Percentiles rank a stretch among this genome's conserved stretches.
These are phyloP conservation scores for Virgularia gustaviana DNA, from an alignment of 92 coral and sea anemone genomes.

Conservation along the genomic window DNA sequence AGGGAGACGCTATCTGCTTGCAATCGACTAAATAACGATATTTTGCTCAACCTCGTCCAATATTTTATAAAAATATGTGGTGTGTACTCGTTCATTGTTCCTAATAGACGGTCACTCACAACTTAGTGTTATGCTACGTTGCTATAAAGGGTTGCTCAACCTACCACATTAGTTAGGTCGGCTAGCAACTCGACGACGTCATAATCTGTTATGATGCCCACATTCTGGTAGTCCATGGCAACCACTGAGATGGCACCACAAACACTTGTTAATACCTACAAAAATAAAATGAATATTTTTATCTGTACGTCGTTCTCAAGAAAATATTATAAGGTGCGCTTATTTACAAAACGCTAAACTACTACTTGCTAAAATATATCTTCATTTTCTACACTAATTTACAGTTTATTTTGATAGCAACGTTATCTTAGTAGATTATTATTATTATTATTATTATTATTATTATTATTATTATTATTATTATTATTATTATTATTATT, in stretches of 20 bases:
- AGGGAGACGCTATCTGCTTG: too few species aligned
- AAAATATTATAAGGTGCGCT: not conserved
- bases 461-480: too few species aligned
- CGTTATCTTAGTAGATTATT: too few species aligned
- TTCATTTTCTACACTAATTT: too few species aligned
- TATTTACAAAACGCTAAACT: too few species aligned
- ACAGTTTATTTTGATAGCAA: too few species aligned
- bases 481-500: too few species aligned
- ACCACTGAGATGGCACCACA: conserved; percentile 83
- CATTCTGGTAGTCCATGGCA: conserved; percentile 83
- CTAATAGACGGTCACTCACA: too few species aligned
- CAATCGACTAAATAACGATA: too few species aligned
- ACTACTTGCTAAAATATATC: too few species aligned
- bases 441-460: too few species aligned
- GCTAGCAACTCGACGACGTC: conserved; percentile 73
- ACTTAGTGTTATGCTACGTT: not conserved
- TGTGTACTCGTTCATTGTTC: not conserved
- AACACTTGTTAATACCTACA: conserved; percentile 73
- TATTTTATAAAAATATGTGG: not conserved
- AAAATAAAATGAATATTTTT: not conserved
- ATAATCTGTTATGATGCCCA: conserved; percentile 81
- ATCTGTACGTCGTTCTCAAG: not conserved
- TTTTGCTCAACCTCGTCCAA: too few species aligned
- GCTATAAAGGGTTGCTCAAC: not conserved
- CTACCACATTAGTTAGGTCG: conserved; percentile 69